Base-by-base conservation (phyloP, 2,797 vertebrate genomes). In the Bradypodion pumilum region DNA sequence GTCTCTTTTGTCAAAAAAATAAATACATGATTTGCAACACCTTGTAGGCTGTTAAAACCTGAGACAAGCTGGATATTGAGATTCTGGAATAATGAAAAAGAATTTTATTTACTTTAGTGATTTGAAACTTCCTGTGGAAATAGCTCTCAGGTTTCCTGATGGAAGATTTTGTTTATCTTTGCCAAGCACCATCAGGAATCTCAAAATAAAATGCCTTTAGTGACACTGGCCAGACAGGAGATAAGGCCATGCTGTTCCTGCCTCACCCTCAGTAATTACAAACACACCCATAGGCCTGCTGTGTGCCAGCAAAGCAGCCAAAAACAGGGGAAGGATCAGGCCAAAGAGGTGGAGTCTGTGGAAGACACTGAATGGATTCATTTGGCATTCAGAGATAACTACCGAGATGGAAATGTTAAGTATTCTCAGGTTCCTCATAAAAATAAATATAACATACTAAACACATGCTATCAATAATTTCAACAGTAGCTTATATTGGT, bases 101-200 rank as follows among this genome's bases (percentile, higher is more conserved):
- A 92, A 93, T 95, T 96, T 96, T 99, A 97, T 99, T 99, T 98
- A 99, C 98, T 99, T 98, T 97, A 99, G 97, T 96, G 96, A 98
- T 98, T 97, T 97, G 97, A 98, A 98, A 98, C 98, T 98, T 99
- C 98, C 98, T 95, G 97, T 98, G 98, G 98, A 99, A 99, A 99
- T 95, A 95, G 96, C 97, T 97, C 95, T 94, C 98, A 97, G 97
- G 97, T 98, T 98, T 99, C 98, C 98, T 98, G 98, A 98, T 98
- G 97, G 98, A 97, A 98, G 98, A 98, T 98, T 98, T 97, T 99
- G 98, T 99, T 99, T 99, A 98, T 99, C 98, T 99, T 99, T 98
- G 97, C 96, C 96, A 95, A 98, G 98, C 97, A 98, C 98, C 98
- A 97, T 97, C 97, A 98, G 96, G 97, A 97, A 97, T 98, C 98